Base-by-base conservation (phyloP, 2,797 vertebrate species). In the Stomatorhinus walkeri region DNA sequence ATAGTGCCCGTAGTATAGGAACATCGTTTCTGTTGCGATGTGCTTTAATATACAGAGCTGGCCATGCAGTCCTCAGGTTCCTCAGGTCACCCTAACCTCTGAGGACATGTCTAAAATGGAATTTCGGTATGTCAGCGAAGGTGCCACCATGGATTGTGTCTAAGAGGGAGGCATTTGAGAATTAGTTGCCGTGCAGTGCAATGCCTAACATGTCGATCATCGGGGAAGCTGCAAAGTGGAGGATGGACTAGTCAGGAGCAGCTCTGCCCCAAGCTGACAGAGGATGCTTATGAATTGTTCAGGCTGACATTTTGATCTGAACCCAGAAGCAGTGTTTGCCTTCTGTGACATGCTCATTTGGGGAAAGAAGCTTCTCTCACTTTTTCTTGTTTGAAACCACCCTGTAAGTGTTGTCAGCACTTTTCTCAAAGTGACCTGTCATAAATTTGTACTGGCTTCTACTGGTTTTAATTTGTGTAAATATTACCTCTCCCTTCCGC, bases 1-100 rank as follows among this genome's bases (percentile, higher is more conserved):
- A 85, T 85, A 61, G 84, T 81, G 28, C 49, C 43, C 54, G 85
- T 36, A 22, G 49, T 83, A 52, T 90, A 84, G 28, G 14, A 87
- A 36, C 1, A 43, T 59, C 81, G 3, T 48, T 43, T 87, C 10
- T 81, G 48, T 28, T 19, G 24, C 10, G 2, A 16, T 28, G 22
- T 32, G 12, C 46, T 85, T 85, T 85, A 48, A 85, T 51, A 51
- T 24, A 51, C 46, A 22, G 19, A 49, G n/a, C 48, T 85, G 48
- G 7, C 83, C 83, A 12, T 51, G 48, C 81, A 16, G 46, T 49
- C 43, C 22, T 51, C 22, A 85, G 9, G 46, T 48, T 51, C 24
- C 40, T 12, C 43, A 40, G 43, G n/a, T n/a, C 83, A 24, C 22
- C 3, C 4, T 28, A 51, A 51, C 81, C 9, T 24, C 46, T 22